A percentile compares a stretch with the other conserved stretches of the same genome.
Evolutionary conservation across 2,888 invertebrate species (phyloP).

Genomic region (Drosophila helvetica): DNA sequence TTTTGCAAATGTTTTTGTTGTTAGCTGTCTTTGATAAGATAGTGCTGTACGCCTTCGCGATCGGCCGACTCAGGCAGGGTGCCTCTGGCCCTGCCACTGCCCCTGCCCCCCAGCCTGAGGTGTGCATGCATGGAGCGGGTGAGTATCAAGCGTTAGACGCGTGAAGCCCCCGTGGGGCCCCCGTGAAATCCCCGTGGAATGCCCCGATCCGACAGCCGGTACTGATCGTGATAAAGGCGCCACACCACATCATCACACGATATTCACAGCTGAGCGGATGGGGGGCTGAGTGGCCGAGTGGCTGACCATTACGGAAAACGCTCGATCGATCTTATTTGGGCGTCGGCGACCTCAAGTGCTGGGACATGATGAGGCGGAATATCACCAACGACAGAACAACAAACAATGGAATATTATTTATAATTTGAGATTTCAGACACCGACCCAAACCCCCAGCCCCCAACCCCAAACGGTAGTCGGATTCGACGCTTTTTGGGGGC

Average conservation of each 20-base stretch:
- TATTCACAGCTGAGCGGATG: constrained; percentile 6
- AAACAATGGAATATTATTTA: constrained; percentile 47
- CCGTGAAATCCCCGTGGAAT: constrained; percentile 53
- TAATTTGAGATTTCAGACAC: constrained; percentile 34
- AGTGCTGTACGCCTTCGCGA: constrained; percentile 28
- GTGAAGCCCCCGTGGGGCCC: constrained; percentile 67
- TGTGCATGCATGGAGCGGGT: constrained; percentile 62
- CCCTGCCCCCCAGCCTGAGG: constrained; percentile 9
- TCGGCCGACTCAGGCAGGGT: constrained; percentile 46
- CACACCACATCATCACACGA: constrained; percentile 44
- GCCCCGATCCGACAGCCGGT: constrained; percentile 15
- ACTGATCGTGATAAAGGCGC: constrained; percentile 51
- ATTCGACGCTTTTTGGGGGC: constrained; percentile 63
- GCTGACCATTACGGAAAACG: neutral
- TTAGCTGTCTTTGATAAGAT: constrained; percentile 62
- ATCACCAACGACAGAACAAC: constrained; percentile 17
- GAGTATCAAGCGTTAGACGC: constrained; percentile 50
- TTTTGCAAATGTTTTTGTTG: constrained; percentile 11
- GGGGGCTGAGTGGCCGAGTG: too few species aligned
- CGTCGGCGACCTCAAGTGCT: constrained; percentile 33
- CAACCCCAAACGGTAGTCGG: constrained; percentile 2
- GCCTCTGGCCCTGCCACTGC: neutral
- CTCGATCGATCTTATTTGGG: constrained; percentile 23
- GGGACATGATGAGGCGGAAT: constrained; percentile 37
- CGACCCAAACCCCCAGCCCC: constrained; percentile 29